These are phyloP conservation scores for Sipunculus nudus DNA, from an alignment of 2,888 invertebrate species.

Conservation along the genomic window DNA sequence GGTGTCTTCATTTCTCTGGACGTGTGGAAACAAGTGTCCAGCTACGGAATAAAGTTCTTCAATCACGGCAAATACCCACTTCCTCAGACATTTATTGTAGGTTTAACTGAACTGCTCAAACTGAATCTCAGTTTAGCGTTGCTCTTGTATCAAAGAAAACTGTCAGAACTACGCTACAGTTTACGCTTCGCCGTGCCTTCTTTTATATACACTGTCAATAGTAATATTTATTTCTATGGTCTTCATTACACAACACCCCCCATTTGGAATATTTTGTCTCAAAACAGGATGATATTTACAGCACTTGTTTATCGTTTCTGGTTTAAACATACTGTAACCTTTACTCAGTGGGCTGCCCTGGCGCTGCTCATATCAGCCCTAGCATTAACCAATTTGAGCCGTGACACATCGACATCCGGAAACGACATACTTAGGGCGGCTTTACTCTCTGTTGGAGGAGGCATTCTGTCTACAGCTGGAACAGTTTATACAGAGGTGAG, in stretches of 20 bases:
- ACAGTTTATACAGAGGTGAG: too few species aligned
- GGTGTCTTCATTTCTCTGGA: constrained; percentile 22
- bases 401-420: too few species aligned
- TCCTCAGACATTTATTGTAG: constrained; percentile 27
- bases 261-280: constrained; percentile 26
- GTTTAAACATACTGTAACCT: constrained; percentile 19
- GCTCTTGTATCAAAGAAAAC: too few species aligned
- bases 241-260: constrained; percentile 31
- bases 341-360: constrained; percentile 28
- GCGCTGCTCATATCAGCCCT: constrained; percentile 22
- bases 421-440: too few species aligned
- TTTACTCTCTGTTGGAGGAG: too few species aligned
- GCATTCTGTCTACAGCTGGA: too few species aligned
- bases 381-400: constrained; percentile 22
- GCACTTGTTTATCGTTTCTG: constrained; percentile 29
- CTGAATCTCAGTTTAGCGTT: too few species aligned
- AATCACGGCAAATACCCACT: constrained; percentile 26
- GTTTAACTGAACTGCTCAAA: constrained; percentile 25
- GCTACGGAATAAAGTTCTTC: constrained; percentile 31
- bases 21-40: constrained; percentile 28
- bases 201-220: constrained; percentile 30
- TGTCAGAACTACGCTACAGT: too few species aligned
- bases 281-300: constrained; percentile 30
- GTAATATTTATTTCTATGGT: constrained; percentile 27
- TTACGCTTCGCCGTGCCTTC: constrained; percentile 30